phyloP scores from a whole-genome alignment of 2,113 vertebrate genomes.

The Halichoeres trimaculatus region DNA sequence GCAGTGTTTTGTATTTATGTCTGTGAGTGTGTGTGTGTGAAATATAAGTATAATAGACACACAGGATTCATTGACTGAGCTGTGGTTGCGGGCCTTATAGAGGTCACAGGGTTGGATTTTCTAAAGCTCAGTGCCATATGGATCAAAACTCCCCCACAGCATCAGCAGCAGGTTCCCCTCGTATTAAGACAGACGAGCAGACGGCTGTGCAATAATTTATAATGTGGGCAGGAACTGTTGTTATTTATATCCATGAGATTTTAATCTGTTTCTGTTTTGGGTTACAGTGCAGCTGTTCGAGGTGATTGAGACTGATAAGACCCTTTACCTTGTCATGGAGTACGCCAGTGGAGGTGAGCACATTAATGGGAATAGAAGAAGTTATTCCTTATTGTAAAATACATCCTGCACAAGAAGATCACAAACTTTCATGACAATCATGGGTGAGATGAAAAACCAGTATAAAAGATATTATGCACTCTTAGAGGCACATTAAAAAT shows the following conservation, averaged over 20 bases:
- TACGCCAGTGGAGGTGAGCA: slow-evolving; percentile 91
- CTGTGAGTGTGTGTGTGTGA: slow-evolving; percentile 28
- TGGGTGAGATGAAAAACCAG: no score
- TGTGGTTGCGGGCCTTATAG: slow-evolving; percentile 24
- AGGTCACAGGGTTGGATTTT: slow-evolving; percentile 63
- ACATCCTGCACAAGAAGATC: no score
- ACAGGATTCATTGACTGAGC: slow-evolving; percentile 16
- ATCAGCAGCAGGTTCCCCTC: slow-evolving; percentile 36
- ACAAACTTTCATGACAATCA: no score
- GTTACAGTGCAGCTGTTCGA: slow-evolving; percentile 92
- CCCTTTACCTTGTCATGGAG: slow-evolving; percentile 93
- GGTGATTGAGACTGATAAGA: slow-evolving; percentile 94
- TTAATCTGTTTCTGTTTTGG: slow-evolving; percentile 63
- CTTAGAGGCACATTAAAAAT: no score
- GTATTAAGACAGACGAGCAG: slow-evolving; percentile 39
- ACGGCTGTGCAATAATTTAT: slow-evolving; percentile 38
- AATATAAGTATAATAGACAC: slow-evolving; percentile 21
- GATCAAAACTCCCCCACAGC: slow-evolving; percentile 37
- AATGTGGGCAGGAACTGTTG: slow-evolving; percentile 38
- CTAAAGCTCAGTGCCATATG: slow-evolving; percentile 60
- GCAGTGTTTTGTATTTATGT: slow-evolving; percentile 12
- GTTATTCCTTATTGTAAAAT: no score
- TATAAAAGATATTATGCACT: no score
- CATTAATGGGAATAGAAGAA: not conserved
- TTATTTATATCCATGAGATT: slow-evolving; percentile 26